Percentiles rank a stretch among this genome's conserved stretches.
phyloP scores from a whole-genome alignment of 1,140 invertebrate species.

The Drosophila sp. region DNA sequence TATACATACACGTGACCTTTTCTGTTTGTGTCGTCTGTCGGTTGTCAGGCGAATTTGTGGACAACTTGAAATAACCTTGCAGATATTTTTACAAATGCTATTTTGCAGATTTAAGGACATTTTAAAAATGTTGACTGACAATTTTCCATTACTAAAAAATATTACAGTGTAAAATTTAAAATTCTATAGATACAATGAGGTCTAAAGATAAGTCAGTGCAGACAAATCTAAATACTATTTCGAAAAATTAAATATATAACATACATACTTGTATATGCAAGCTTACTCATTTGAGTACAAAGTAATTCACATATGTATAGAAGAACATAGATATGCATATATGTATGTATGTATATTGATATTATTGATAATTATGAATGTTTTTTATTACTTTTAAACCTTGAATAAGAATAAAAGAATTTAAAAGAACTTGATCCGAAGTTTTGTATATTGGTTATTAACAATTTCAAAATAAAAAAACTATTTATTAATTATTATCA shows the following conservation, averaged over 20 bases:
- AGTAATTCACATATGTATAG: not conserved
- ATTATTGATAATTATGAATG: slow-evolving; percentile 5
- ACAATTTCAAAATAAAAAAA: no score
- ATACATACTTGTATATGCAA: not conserved
- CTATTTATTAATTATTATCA: no score
- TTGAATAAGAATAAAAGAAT: no score
- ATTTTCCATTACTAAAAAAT: no score
- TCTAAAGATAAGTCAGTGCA: not conserved
- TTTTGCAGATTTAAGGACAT: slow-evolving; percentile 1
- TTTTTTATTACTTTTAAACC: not conserved
- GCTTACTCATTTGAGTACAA: no score
- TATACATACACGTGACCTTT: slow-evolving; percentile 80
- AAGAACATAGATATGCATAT: not conserved
- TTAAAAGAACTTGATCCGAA: no score
- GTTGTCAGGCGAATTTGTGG: slow-evolving; percentile 47
- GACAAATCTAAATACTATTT: slow-evolving; percentile 8
- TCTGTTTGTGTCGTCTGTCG: slow-evolving; percentile 31
- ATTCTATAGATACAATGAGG: not conserved
- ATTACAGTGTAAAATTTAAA: no score
- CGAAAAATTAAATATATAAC: not conserved
- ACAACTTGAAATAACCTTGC: slow-evolving; percentile 37
- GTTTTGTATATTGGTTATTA: no score
- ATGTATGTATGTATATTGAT: not conserved
- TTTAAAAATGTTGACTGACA: not conserved
- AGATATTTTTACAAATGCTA: slow-evolving; percentile 12